Evolutionary conservation across 2,797 vertebrate genomes (phyloP).

Genomic region (Nyctibius grandis): DNA sequence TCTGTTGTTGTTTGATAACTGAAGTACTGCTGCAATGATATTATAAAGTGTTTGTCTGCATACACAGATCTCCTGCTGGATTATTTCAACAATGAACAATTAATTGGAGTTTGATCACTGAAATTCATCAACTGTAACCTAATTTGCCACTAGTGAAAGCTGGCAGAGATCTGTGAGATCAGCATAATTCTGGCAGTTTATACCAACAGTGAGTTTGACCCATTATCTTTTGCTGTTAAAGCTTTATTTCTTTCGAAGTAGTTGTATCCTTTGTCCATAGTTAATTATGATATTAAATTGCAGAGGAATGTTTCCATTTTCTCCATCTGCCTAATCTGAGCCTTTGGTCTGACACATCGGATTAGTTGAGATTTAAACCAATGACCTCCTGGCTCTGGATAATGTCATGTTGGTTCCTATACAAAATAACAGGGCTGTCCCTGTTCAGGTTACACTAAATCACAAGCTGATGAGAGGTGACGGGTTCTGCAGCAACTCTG

Average conservation of each 20-base stretch:
- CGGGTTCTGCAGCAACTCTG: constrained; percentile 44
- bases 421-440: constrained; percentile 37
- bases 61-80: constrained; percentile 4
- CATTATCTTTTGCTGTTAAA: constrained; percentile 61
- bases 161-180: constrained; percentile 24
- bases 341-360: constrained; percentile 70
- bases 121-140: constrained; percentile 61
- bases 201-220: constrained; percentile 33
- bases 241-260: constrained; percentile 50
- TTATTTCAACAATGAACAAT: constrained; percentile 48
- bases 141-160: constrained; percentile 54
- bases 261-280: constrained; percentile 43
- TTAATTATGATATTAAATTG: constrained; percentile 73
- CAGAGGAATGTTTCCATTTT: constrained; percentile 63
- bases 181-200: constrained; percentile 18
- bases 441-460: constrained; percentile 68
- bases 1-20: not conserved
- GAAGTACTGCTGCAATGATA: not conserved
- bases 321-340: constrained; percentile 60
- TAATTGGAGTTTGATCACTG: constrained; percentile 45
- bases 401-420: constrained; percentile 66
- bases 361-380: constrained; percentile 71
- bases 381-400: constrained; percentile 66
- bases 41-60: not conserved
- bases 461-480: constrained; percentile 58